These are phyloP conservation scores for Apocrypta bakeri DNA, from an alignment of 1,140 invertebrate genomes.

Conservation along the genomic window DNA sequence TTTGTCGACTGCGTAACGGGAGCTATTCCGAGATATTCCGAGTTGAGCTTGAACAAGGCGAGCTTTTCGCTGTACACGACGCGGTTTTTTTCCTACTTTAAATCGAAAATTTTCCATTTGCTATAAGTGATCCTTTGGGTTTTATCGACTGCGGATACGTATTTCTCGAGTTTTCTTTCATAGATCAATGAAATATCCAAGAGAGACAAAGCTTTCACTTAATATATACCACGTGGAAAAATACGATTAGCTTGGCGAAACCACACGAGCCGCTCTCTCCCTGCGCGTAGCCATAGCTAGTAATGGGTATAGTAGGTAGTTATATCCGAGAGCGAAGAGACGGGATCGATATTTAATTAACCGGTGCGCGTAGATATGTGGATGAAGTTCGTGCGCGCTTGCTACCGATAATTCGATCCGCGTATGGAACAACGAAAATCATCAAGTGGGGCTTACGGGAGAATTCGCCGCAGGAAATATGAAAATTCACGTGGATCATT, in stretches of 20 bases:
- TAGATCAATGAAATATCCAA: too few species aligned
- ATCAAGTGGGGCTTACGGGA: constrained; percentile 9
- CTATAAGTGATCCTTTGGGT: too few species aligned
- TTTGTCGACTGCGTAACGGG: too few species aligned
- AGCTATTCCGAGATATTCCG: not conserved
- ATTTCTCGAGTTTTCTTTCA: too few species aligned
- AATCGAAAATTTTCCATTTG: too few species aligned
- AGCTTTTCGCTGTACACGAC: not conserved
- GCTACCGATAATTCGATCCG: constrained; percentile 19
- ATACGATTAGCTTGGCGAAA: not conserved
- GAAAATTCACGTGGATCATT: not conserved
- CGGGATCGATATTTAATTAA: constrained; percentile 43
- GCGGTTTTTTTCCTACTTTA: too few species aligned
- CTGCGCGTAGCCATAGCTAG: not conserved
- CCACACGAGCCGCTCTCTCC: not conserved
- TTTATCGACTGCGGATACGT: too few species aligned
- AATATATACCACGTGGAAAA: too few species aligned
- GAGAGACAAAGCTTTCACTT: too few species aligned
- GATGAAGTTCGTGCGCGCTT: not conserved
- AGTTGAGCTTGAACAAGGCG: not conserved
- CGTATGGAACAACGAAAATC: not conserved
- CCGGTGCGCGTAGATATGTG: not conserved
- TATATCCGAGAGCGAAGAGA: not conserved
- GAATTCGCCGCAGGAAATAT: constrained; percentile 13
- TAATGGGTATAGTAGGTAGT: not conserved